Base-by-base conservation (phyloP, 2,113 vertebrate genomes). In the Lepidiolamprologus cunningtoni region DNA sequence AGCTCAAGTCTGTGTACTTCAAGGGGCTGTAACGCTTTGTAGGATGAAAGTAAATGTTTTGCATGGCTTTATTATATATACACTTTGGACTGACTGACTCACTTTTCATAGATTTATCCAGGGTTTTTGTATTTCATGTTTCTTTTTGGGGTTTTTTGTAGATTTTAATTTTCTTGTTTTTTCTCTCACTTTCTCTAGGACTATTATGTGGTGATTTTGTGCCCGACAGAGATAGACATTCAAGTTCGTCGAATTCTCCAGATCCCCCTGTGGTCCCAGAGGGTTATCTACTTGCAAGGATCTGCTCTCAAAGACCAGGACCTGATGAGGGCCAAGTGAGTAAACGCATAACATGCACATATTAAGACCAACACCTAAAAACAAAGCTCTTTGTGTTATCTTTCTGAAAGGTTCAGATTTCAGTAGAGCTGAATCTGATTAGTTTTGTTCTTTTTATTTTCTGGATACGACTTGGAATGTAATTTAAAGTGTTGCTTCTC, bases 301-400 rank as follows among this genome's bases (percentile, higher is more conserved):
- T 99, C 99, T 0, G 98, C 98, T 0, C 97, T 99, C 82, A 99
- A 99, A 95, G 99, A 99, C 94, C 98, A 99, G 94, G 99, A 99
- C 91, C 97, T 99, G 87, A 98, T 99, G 98, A 97, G 99, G 85
- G 99, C 99, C 92, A 99, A 99, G 99, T 99, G 94, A 97, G 98
- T 93, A 33, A 11, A 50, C 17, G 9, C 31, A 17, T 12, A 16
- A 21, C 76, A 50, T 7, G 50, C 52, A 9, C 17, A 17, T 23
- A 10, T 33, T 33, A 6, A 37, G 2, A 37, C 9, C 33, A 28
- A 57, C n/a, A 55, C 8, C 50, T 61, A 9, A 37, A 23, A 35
- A 14, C 21, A 86, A 11, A 71, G 10, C 26, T 31, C 3, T 3
- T 58, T 53, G 19, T 53, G 52, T 53, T n/a, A 40, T 84, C 5